Base-by-base conservation (phyloP, 1,140 invertebrate genomes). In the Drosophila tsacasi region DNA sequence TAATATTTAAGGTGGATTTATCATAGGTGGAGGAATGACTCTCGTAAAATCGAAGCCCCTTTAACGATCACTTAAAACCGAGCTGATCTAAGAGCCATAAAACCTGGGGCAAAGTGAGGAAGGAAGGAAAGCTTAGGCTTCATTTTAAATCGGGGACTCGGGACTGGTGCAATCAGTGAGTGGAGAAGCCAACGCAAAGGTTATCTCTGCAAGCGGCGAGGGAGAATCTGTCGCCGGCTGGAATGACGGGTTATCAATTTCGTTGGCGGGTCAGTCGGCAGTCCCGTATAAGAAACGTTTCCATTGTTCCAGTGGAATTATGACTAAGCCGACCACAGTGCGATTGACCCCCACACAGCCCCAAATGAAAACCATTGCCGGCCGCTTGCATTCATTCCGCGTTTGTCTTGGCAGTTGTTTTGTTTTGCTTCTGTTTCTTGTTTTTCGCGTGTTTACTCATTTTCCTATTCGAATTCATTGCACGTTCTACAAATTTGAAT, bases 401-500 rank as follows among this genome's bases (percentile, higher is more conserved):
- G 67, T 59, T 62, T 81, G 21, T 61, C 57, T 64, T 50, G 37
- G 47, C 40, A 49, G 44, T 57, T 32, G 9, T 23, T 44, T 61
- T 12, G 40, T n/a, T 37, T 32, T 25, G 23, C 10, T 49, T 49
- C 23, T 49, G 4, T 57, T 30, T 32, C 27, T 40, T 63, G 12
- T 32, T 60, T 68, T 85, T 83, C 55, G 71, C 76, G 76, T 72
- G 83, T 83, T 86, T 86, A 86, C 79, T 89, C 67, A 80, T 86
- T 86, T 86, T 86, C 75, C 75, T 79, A 75, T 75, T 71, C 60
- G 60, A 89, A 87, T 87, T 81, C 83, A 81, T 62, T 89, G 84
- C 83, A 87, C 83, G 84, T 89, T 87, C 77, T 84, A 89, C 76
- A 89, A 89, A 87, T 87, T 87, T 87, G 84, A 89, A 87, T 87